Percentiles rank a stretch among this genome's conserved stretches.
phyloP scores from a whole-genome alignment of 2,888 invertebrate species.

The Drosophila subsilvestris region DNA sequence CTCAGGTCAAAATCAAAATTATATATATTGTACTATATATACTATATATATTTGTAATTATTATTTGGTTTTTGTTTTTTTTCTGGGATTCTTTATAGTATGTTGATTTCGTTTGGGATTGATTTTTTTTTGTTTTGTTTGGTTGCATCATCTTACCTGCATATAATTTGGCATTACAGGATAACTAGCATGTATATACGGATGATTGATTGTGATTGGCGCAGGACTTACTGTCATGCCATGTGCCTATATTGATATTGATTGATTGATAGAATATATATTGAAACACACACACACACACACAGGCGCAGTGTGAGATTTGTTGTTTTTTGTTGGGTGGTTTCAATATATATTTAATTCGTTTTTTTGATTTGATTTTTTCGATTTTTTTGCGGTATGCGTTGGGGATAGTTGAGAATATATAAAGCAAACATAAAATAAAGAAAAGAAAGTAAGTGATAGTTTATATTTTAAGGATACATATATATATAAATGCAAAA shows the following conservation, averaged over 20 bases:
- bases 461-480: constrained; percentile 60
- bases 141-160: constrained; percentile 82
- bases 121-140: constrained; percentile 33
- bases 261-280: constrained; percentile 51
- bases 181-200: constrained; percentile 85
- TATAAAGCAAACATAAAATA: constrained; percentile 78
- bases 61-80: constrained; percentile 34
- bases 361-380: constrained; percentile 53
- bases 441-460: constrained; percentile 74
- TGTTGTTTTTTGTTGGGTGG: constrained; percentile 42
- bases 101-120: constrained; percentile 12
- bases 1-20: constrained; percentile 37
- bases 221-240: constrained; percentile 85
- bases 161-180: constrained; percentile 85
- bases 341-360: constrained; percentile 52
- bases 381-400: constrained; percentile 60
- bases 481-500: constrained; percentile 38
- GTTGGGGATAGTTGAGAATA: constrained; percentile 70
- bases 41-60: constrained; percentile 18
- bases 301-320: constrained; percentile 67
- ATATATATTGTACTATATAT: constrained; percentile 21
- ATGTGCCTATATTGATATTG: constrained; percentile 82
- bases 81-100: background rate
- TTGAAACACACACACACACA: constrained; percentile 60
- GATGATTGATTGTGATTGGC: constrained; percentile 85